Conservation (phyloP, 2,113 vertebrate genomes). For the Typhlomys cinereus region DNA sequence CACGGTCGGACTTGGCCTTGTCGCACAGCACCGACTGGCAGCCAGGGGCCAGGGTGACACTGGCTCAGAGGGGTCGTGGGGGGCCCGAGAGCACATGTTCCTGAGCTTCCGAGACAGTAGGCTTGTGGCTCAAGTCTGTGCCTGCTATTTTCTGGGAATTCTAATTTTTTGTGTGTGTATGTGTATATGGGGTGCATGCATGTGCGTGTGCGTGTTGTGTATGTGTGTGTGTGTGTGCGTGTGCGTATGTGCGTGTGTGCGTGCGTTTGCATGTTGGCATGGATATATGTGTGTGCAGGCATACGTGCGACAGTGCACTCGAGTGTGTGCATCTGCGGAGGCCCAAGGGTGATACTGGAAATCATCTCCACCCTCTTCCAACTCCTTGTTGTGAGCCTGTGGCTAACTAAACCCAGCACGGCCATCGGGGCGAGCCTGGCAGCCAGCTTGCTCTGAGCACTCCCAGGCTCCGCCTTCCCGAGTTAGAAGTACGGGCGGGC, state of each 20-base stretch:
- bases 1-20: not conserved
- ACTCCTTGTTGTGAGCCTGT: too few species aligned
- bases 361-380: not conserved
- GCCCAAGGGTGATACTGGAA: not conserved
- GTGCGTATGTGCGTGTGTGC: not conserved
- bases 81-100: not conserved
- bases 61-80: not conserved
- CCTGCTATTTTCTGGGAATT: not conserved
- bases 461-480: not conserved
- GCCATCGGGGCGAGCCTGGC: too few species aligned
- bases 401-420: too few species aligned
- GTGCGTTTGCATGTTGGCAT: too few species aligned
- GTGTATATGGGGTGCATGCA: too few species aligned
- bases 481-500: too few species aligned
- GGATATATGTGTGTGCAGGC: too few species aligned
- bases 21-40: not conserved
- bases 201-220: not conserved
- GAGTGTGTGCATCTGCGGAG: too few species aligned
- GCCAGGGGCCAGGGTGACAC: not conserved
- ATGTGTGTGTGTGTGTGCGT: not conserved
- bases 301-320: not conserved
- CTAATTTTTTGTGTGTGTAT: not conserved
- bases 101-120: not conserved
- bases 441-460: too few species aligned
- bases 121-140: not conserved